Conservation (phyloP, 2,888 invertebrate genomes). For the Druceiella hillmani region DNA sequence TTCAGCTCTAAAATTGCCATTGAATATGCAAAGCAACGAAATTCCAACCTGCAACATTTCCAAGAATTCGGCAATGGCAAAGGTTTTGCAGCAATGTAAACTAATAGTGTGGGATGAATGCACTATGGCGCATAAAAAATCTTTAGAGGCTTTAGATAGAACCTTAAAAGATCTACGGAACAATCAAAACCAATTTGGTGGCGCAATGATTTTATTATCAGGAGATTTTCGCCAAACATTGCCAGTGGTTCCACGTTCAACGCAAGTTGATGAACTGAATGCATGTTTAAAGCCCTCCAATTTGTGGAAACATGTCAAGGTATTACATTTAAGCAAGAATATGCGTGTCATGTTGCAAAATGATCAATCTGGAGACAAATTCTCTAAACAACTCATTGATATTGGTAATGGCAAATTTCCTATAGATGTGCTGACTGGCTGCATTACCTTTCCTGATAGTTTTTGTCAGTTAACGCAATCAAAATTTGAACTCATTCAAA, state of each 20-base stretch:
- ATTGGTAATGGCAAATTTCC: conserved; percentile 24
- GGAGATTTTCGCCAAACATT: conserved; percentile 31
- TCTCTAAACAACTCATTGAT: conserved; percentile 22
- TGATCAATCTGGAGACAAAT: conserved; percentile 19
- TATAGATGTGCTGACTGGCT: conserved; percentile 21
- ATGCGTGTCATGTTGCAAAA: conserved; percentile 22
- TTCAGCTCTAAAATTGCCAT: conserved; percentile 22
- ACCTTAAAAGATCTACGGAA: conserved; percentile 21
- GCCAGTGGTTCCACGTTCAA: conserved; percentile 28
- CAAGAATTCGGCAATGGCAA: conserved; percentile 18
- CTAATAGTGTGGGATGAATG: conserved; percentile 21
- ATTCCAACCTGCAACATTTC: conserved; percentile 18
- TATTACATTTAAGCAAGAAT: conserved; percentile 22
- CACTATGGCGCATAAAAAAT: conserved; percentile 21
- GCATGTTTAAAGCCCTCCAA: conserved; percentile 28
- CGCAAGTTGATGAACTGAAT: conserved; percentile 29
- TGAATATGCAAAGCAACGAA: conserved; percentile 21
- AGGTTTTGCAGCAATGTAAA: conserved; percentile 16
- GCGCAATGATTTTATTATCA: conserved; percentile 27
- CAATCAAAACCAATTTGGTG: conserved; percentile 25
- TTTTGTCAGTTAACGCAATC: conserved; percentile 23
- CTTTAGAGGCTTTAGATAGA: conserved; percentile 18
- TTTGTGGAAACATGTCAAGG: conserved; percentile 26
- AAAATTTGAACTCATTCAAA: conserved; percentile 26
- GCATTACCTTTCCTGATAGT: conserved; percentile 19